Base-by-base conservation (phyloP, 2,888 invertebrate genomes). In the Nymphalis polychloros region DNA sequence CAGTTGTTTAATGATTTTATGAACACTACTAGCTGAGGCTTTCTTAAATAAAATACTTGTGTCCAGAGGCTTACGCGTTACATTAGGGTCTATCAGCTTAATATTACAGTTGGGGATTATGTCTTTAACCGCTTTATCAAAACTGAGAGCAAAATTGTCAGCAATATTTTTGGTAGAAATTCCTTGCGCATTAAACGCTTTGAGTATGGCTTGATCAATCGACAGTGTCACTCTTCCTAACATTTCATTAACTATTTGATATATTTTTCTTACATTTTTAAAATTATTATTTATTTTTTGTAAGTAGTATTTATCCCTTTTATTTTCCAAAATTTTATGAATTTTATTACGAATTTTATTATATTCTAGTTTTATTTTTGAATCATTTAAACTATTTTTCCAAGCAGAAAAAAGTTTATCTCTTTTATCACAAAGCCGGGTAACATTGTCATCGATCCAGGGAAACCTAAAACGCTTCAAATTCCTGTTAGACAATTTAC, bases 321-420 rank as follows among this genome's bases (percentile, higher is more conserved):
- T 41, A 41, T 10, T 41, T 27, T 27, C 27, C 27, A 27, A 4
- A 27, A 27, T 27, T 27, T 27, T 27, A 27, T 27, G 3, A 27
- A 27, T 27, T 27, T 27, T 27, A 27, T 23, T 23, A 23, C 23
- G 23, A 76, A 35, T 35, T 49, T 63, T 63, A 19, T 63, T 63
- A n/a, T 49, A 63, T 20, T 52, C 19, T 4, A 49, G 17, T 53
- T 52, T 8, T 31, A 63, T 23, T 19, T 35, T 35, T 23, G 17
- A 23, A 19, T 63, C 53, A 8, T 31, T 63, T 46, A 55, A 19
- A 20, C 53, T 55, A 19, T 63, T 63, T 63, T 55, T 63, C 63
- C 63, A 63, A 13, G 7, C 6, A 20, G 10, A 20, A 46, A 63
- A 63, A 8, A 63, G 35, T 13, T n/a, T 6, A 52, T 63, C 63